A percentile compares a stretch with the other conserved stretches of the same genome.
Evolutionary conservation across 2,797 vertebrate species (phyloP).

Genomic region (Lerista edwardsae): DNA sequence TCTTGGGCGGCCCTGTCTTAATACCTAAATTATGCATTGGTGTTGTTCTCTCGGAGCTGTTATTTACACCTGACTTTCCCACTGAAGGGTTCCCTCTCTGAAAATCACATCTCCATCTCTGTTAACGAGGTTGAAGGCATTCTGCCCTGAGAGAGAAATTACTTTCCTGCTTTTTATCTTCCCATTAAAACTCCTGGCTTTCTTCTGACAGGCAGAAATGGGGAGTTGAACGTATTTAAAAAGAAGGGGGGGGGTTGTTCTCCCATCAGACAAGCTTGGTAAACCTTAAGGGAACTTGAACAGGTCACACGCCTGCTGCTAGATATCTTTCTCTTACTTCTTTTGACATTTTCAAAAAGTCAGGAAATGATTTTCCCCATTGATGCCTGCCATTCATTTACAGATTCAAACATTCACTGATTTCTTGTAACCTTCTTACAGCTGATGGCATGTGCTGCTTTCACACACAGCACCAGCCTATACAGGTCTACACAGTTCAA

Average conservation of each 20-base stretch:
- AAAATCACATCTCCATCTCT: conserved; percentile 25
- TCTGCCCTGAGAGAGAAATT: conserved; percentile 23
- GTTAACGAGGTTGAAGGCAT: neutral
- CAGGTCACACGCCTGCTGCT: neutral
- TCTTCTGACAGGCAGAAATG: conserved; percentile 2
- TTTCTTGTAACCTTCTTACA: neutral
- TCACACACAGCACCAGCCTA: neutral
- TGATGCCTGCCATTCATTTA: neutral
- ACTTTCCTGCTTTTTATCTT: neutral
- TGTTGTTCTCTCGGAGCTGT: conserved; percentile 7
- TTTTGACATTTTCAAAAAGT: neutral
- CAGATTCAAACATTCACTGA: conserved; percentile 1
- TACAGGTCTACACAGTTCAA: too few species aligned
- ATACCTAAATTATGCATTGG: conserved; percentile 5
- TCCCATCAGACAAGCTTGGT: neutral
- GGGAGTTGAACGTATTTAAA: neutral
- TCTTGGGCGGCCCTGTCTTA: neutral
- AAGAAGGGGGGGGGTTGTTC: neutral
- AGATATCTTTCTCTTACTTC: neutral
- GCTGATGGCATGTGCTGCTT: neutral
- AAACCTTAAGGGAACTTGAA: neutral
- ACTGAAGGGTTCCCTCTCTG: neutral
- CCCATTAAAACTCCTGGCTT: neutral
- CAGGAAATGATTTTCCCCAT: neutral
- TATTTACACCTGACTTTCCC: neutral